Evolutionary conservation across 1,140 invertebrate genomes (phyloP), one percentile per base, ranked within the genome.

Genomic region (Metaphire vulgaris): DNA sequence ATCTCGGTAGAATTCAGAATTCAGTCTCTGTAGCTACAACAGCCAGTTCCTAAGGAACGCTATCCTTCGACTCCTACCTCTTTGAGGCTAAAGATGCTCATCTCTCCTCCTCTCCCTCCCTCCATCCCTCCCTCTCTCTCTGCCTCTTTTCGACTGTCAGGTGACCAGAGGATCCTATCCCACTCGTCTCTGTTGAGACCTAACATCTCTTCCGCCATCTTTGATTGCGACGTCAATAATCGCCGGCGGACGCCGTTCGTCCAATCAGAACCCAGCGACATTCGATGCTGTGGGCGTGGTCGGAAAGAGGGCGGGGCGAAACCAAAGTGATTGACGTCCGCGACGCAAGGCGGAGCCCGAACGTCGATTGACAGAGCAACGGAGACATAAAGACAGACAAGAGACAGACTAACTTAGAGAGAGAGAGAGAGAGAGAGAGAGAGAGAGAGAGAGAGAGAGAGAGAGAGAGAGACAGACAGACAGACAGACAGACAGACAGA

Each of bases 381-480:
- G 31, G 69, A 29, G 69, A 29, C 26, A 71, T n/a, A 71, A 30
- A 71, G 69, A 71, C 26, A 29, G 69, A 71, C 26, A 32, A 29
- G 70, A 71, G 69, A 29, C 26, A 29, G 69, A 71, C 26, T 29
- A 30, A 71, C 26, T 29, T n/a, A 29, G 69, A 71, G 69, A 71
- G 69, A 71, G 69, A 14, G 69, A 71, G 69, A 29, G 28, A 71
- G 69, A 71, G 69, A 71, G 69, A 71, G 69, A 29, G 69, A 71
- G 69, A 29, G 69, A 71, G 69, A 71, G 69, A 71, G 69, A 29
- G 69, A 71, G 69, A 77, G 74, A 80, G 41, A 80, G 79, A 80
- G 70, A 77, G 76, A 76, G 72, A 79, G 78, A 79, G 33, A 74
- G 64, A 82, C 65, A 74, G 72, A 74, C 29, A 69, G 67, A 73